phyloP scores from a whole-genome alignment of 2,888 invertebrate genomes.

The Cheilosia pagana region DNA sequence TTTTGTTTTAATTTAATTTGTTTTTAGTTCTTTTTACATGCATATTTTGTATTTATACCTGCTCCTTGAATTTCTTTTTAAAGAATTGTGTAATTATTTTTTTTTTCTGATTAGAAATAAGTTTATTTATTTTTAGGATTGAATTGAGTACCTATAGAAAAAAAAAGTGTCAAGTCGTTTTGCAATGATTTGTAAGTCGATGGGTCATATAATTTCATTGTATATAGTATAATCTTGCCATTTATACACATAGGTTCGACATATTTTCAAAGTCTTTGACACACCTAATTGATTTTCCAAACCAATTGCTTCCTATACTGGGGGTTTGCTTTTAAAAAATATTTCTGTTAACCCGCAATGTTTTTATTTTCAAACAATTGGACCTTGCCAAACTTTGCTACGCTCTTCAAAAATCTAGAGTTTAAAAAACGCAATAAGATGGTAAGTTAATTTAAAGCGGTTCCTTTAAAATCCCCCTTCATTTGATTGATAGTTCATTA shows the following conservation, averaged over 20 bases:
- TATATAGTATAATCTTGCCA: slow-evolving; percentile 36
- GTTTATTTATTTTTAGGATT: slow-evolving; percentile 44
- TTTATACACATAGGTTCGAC: background rate
- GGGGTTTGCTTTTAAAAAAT: too few relatives aligned
- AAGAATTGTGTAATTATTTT: slow-evolving; percentile 21
- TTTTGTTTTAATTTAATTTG: slow-evolving; percentile 14
- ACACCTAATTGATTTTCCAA: too few relatives aligned
- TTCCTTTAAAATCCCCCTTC: too few relatives aligned
- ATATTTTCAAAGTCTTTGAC: background rate
- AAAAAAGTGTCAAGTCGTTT: slow-evolving; percentile 1
- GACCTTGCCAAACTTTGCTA: too few relatives aligned
- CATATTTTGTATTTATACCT: slow-evolving; percentile 49
- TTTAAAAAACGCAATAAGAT: too few relatives aligned
- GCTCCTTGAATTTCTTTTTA: slow-evolving; percentile 19
- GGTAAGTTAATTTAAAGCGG: too few relatives aligned
- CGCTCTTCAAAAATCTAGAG: too few relatives aligned
- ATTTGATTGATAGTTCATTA: too few relatives aligned
- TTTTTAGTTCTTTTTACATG: slow-evolving; percentile 61
- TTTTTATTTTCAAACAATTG: too few relatives aligned
- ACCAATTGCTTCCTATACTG: too few relatives aligned
- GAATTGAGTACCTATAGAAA: background rate
- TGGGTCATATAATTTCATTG: background rate
- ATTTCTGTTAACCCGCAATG: too few relatives aligned
- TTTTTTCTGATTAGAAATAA: slow-evolving; percentile 20
- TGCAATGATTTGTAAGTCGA: background rate